Evolutionary conservation across 2,888 invertebrate genomes (phyloP).

Genomic region (Lutraria lutraria): DNA sequence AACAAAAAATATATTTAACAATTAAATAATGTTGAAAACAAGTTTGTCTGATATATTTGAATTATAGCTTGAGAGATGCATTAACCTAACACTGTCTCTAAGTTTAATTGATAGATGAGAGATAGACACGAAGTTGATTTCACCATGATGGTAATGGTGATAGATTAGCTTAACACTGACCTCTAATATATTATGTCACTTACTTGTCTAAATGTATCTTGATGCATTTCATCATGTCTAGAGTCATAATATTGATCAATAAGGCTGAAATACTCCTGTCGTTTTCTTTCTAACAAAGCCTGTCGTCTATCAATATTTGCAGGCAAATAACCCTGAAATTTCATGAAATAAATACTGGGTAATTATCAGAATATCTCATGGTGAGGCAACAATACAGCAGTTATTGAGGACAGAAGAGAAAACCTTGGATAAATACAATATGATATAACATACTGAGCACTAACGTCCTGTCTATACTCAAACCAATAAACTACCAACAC

Average conservation of each 20-base stretch:
- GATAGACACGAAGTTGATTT: not conserved
- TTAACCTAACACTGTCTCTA: not conserved
- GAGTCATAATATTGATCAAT: conserved; percentile 98
- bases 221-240: conserved; percentile 94
- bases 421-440: too few species aligned
- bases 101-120: not conserved
- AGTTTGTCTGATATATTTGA: not conserved
- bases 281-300: conserved; percentile 95
- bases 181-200: not conserved
- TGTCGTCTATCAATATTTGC: conserved; percentile 95
- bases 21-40: not conserved
- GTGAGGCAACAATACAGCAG: too few species aligned
- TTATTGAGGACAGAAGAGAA: too few species aligned
- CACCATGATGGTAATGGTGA: not conserved
- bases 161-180: not conserved
- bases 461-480: too few species aligned
- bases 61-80: not conserved
- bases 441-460: too few species aligned
- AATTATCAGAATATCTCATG: too few species aligned
- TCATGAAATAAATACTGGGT: not conserved
- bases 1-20: not conserved
- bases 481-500: too few species aligned
- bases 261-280: conserved; percentile 97
- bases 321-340: conserved; percentile 94
- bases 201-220: conserved; percentile 96